Evolutionary conservation across 2,797 vertebrate species (phyloP).

Genomic region (Acanthurus tractus): DNA sequence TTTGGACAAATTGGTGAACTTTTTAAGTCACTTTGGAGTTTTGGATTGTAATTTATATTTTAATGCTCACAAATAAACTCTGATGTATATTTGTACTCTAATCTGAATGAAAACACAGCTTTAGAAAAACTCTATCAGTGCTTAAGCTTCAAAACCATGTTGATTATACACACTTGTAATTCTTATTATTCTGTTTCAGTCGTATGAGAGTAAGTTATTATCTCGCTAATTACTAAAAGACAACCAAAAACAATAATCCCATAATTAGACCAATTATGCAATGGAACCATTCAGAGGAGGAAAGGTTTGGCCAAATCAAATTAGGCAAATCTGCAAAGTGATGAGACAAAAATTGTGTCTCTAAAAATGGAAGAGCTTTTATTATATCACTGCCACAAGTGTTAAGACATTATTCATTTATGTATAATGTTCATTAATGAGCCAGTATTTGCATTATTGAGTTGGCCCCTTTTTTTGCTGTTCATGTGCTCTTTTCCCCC

Average conservation of each 20-base stretch:
- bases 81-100: no score
- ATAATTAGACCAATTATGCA: slow-evolving; percentile 34
- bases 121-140: no score
- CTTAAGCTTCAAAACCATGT: no score
- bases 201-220: background rate
- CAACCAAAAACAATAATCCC: slow-evolving; percentile 17
- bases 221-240: slow-evolving; percentile 9
- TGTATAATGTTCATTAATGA: slow-evolving; percentile 76
- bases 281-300: slow-evolving; percentile 8
- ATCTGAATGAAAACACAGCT: no score
- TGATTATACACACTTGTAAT: background rate
- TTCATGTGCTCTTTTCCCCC: slow-evolving; percentile 63
- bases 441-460: slow-evolving; percentile 79
- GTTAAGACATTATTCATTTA: slow-evolving; percentile 68
- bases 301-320: slow-evolving; percentile 26
- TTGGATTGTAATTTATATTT: no score
- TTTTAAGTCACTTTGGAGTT: no score
- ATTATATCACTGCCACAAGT: slow-evolving; percentile 60
- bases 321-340: slow-evolving; percentile 48
- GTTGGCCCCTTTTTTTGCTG: slow-evolving; percentile 60
- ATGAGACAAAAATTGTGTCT: slow-evolving; percentile 41
- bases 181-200: background rate
- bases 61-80: no score
- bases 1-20: no score
- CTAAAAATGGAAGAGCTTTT: slow-evolving; percentile 61